Conservation (phyloP, 2,888 invertebrate genomes). For the Zelleria hepariella region DNA sequence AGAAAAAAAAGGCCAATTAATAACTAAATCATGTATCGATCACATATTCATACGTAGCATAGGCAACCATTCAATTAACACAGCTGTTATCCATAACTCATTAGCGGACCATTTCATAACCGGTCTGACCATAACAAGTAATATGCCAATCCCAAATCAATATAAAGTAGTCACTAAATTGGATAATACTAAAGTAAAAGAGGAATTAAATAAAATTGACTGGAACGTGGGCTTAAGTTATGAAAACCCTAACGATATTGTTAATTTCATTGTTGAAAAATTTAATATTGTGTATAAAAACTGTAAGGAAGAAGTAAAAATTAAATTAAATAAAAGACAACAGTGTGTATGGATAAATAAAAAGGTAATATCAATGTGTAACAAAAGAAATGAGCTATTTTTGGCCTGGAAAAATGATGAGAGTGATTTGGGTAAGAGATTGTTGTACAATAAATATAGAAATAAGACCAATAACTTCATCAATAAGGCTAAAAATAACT, state of each 20-base stretch:
- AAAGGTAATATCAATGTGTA: conserved; percentile 8
- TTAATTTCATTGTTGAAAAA: too few relatives aligned
- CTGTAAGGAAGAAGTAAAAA: too few relatives aligned
- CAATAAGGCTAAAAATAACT: conserved; percentile 6
- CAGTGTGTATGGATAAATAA: conserved; percentile 8
- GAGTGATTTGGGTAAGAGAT: conserved; percentile 7
- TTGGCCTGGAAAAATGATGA: conserved; percentile 3
- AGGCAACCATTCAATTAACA: background rate
- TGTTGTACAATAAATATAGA: conserved; percentile 10
- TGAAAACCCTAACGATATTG: too few relatives aligned
- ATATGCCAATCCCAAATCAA: too few relatives aligned
- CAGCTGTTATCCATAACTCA: background rate
- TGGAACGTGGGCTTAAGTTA: too few relatives aligned
- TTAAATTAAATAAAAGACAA: too few relatives aligned
- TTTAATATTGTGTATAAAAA: too few relatives aligned
- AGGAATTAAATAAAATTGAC: too few relatives aligned
- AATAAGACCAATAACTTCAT: conserved; percentile 11
- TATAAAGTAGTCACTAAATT: too few relatives aligned
- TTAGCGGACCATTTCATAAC: too few relatives aligned
- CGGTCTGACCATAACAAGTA: too few relatives aligned
- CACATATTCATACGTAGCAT: background rate
- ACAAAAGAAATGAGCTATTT: conserved; percentile 7
- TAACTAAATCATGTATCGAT: background rate
- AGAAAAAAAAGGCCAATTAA: background rate
- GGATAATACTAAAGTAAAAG: too few relatives aligned